Base-by-base conservation (phyloP, 2,888 invertebrate species). In the Ecdyonurus torrentis region DNA sequence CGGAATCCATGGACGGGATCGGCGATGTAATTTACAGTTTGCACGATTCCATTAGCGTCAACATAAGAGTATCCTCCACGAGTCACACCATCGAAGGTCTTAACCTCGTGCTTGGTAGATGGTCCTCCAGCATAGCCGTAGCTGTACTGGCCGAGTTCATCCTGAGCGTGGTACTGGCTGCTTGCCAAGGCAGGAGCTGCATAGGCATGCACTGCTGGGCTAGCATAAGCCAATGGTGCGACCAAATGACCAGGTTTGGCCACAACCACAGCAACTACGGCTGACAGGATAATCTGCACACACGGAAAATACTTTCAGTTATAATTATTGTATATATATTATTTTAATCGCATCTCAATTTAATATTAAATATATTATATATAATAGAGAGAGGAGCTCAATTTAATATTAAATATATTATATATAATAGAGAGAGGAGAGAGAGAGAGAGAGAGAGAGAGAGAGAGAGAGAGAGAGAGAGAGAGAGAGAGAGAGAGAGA, bases 1-100 rank as follows among this genome's bases (percentile, higher is more conserved):
- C 73, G 72, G 71, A 77, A 79, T n/a, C 78, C 78, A 64, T 74
- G 71, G 50, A 72, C 69, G 23, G 72, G 71, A 64, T 77, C 77
- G 1, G 77, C 74, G 2, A 74, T 72, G 67, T 78, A 78, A 60
- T 73, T 72, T 3, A 75, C 74, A 37, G 71, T 75, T 67, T 78
- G 77, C 58, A 78, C 70, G 7, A 72, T 67, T 3, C 78, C 78
- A 61, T 73, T 69, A 3, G 70, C 72, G 65, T 77, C 78, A 24
- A 77, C 68, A 69, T 77, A 78, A 64, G 75, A 74, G 70, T 76
- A 78, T 20, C 71, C 70, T 15, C 77, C 77, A 15, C 72, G 72
- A n/a, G 74, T 76, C 58, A 71, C 68, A 1, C 77, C 78, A 37
- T 76, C 74, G 53, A 70, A 68, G 18, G 72, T 71, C 65, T 75